Percentiles rank a stretch among this genome's conserved stretches.
phyloP scores from a whole-genome alignment of 1,140 invertebrate genomes.

The Papilio machaon region DNA sequence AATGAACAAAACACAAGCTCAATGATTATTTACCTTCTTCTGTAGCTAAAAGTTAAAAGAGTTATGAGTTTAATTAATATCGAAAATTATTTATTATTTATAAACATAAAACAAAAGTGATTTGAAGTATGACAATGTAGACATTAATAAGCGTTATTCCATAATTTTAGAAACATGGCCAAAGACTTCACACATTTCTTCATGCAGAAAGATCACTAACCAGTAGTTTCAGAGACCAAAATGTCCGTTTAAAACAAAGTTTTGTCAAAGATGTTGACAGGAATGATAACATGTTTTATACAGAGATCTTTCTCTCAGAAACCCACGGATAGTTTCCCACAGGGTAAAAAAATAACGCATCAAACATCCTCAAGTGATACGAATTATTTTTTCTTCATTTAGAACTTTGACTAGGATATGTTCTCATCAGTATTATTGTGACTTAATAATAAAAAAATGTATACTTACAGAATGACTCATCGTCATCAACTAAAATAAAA shows the following conservation, averaged over 20 bases:
- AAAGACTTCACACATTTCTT: too few relatives aligned
- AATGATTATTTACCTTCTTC: constrained; percentile 1
- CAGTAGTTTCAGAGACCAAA: too few relatives aligned
- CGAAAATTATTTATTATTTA: neutral
- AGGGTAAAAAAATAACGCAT: neutral
- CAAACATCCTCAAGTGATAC: neutral
- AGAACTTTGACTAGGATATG: neutral
- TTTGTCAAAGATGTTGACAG: too few relatives aligned
- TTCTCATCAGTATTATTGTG: neutral
- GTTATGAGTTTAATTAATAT: neutral
- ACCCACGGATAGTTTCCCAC: too few relatives aligned
- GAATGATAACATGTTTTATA: too few relatives aligned
- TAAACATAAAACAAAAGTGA: neutral
- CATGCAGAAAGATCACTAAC: too few relatives aligned
- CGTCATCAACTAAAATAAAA: neutral
- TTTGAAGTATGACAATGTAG: neutral
- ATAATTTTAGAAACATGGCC: too few relatives aligned
- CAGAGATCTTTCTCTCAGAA: too few relatives aligned
- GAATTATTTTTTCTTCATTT: too few relatives aligned
- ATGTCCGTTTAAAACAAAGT: too few relatives aligned
- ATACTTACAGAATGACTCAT: constrained; percentile 7
- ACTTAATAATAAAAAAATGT: neutral
- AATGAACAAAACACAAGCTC: neutral
- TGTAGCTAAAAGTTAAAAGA: neutral
- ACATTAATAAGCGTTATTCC: too few relatives aligned